phyloP scores from a whole-genome alignment of 2,113 vertebrate species.

The Nothoprocta perdicaria region DNA sequence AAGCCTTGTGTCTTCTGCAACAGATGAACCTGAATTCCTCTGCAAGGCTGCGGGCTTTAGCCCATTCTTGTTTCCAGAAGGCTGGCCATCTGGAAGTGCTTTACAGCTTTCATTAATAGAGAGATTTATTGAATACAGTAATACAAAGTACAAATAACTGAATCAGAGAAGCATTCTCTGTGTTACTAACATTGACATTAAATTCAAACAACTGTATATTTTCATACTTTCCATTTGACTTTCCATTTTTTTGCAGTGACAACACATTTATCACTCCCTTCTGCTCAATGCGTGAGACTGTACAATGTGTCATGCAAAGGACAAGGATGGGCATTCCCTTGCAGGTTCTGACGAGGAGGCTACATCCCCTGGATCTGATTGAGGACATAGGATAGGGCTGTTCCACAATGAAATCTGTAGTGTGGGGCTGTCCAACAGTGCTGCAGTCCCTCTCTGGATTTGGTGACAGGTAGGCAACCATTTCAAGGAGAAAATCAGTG shows the following conservation, averaged over 20 bases:
- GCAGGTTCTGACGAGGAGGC: not conserved
- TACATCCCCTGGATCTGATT: not conserved
- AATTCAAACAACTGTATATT: not conserved
- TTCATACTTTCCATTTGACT: slow-evolving; percentile 13
- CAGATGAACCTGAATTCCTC: slow-evolving; percentile 17
- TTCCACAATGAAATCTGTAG: fast-evolving
- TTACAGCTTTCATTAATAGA: slow-evolving; percentile 29
- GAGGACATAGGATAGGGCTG: not conserved
- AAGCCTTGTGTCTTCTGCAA: not conserved
- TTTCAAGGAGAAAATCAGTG: not conserved
- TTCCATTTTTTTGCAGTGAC: not conserved
- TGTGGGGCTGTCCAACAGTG: not conserved
- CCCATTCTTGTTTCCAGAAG: slow-evolving; percentile 9
- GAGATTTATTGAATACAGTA: slow-evolving; percentile 15
- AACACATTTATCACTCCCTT: not conserved
- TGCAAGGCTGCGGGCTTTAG: not conserved
- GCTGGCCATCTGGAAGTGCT: slow-evolving; percentile 25
- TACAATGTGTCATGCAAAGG: not conserved
- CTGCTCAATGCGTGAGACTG: not conserved
- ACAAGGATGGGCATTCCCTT: not conserved
- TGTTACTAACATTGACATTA: not conserved
- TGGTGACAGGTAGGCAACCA: not conserved
- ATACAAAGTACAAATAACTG: slow-evolving; percentile 37
- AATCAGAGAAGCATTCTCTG: not conserved
- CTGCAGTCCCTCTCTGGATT: not conserved